Evolutionary conservation across 2,113 vertebrate species (phyloP).

Genomic region (Grammomys surdaster): DNA sequence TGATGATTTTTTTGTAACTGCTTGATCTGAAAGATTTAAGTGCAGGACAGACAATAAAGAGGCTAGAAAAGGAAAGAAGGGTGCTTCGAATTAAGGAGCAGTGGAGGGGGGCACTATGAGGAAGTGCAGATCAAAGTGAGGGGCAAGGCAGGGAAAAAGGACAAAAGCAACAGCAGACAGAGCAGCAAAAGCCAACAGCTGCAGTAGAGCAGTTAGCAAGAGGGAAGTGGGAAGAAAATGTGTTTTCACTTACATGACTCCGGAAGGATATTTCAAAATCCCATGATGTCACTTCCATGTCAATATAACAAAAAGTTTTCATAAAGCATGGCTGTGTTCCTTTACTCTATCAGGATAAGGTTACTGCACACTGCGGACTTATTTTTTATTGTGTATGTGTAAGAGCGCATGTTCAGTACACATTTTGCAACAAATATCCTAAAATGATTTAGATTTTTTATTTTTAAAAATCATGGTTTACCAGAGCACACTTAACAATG

Average conservation of each 20-base stretch:
- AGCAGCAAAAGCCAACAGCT: constrained; percentile 60
- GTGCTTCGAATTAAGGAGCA: constrained; percentile 69
- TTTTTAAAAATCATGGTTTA: background rate
- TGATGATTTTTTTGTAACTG: constrained; percentile 56
- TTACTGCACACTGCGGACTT: constrained; percentile 26
- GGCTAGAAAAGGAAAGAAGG: constrained; percentile 48
- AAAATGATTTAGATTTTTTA: background rate
- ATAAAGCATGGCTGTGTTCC: constrained; percentile 49
- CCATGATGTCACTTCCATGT: constrained; percentile 76
- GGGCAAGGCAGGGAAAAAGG: background rate
- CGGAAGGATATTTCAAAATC: constrained; percentile 64
- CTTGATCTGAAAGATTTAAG: constrained; percentile 45
- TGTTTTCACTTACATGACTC: constrained; percentile 76
- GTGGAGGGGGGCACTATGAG: constrained; percentile 31
- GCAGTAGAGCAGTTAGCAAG: background rate
- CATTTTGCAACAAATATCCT: constrained; percentile 31
- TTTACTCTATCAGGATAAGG: constrained; percentile 55
- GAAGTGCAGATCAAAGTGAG: constrained; percentile 70
- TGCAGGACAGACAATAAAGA: background rate
- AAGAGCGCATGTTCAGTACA: background rate
- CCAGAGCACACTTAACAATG: background rate
- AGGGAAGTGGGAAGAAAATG: constrained; percentile 70
- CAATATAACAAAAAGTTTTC: constrained; percentile 60
- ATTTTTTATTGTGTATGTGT: background rate
- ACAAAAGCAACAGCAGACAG: constrained; percentile 71